Evolutionary conservation across 1,140 invertebrate genomes (phyloP).

Genomic region (Luehdorfia chinensis): DNA sequence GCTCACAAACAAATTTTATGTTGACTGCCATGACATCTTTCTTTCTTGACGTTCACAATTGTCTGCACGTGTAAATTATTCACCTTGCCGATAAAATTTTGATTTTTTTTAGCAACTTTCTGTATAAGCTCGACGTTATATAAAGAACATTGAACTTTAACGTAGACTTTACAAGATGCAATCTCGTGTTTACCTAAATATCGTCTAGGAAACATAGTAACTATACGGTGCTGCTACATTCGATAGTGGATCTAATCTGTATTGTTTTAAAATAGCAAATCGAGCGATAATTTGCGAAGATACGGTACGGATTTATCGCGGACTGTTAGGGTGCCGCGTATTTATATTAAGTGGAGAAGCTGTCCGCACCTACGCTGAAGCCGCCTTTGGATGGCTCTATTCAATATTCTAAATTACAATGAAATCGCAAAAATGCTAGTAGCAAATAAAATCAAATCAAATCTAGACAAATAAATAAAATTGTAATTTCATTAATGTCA

Average conservation of each 20-base stretch:
- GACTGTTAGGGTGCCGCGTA: conserved; percentile 60
- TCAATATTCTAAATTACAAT: conserved; percentile 46
- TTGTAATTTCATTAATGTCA: no score
- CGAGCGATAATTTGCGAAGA: conserved; percentile 31
- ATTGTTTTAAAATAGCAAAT: conserved; percentile 43
- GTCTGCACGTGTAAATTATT: no score
- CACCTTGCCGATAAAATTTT: no score
- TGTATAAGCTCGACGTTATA: no score
- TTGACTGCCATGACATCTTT: no score
- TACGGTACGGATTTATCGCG: conserved; percentile 60
- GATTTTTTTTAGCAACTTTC: no score
- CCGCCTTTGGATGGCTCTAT: conserved; percentile 56
- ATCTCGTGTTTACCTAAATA: conserved; percentile 28
- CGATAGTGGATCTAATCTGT: conserved; percentile 52
- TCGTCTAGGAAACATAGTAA: conserved; percentile 31
- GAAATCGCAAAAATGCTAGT: no score
- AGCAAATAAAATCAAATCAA: no score
- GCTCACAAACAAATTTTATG: no score
- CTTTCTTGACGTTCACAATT: no score
- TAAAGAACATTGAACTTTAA: conserved; percentile 37
- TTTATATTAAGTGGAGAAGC: conserved; percentile 74
- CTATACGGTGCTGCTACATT: conserved; percentile 26
- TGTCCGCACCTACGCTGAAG: conserved; percentile 70
- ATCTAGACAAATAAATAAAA: no score
- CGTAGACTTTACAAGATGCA: conserved; percentile 31